phyloP scores from a whole-genome alignment of 1,140 invertebrate species.

The Drosophila orosa region DNA sequence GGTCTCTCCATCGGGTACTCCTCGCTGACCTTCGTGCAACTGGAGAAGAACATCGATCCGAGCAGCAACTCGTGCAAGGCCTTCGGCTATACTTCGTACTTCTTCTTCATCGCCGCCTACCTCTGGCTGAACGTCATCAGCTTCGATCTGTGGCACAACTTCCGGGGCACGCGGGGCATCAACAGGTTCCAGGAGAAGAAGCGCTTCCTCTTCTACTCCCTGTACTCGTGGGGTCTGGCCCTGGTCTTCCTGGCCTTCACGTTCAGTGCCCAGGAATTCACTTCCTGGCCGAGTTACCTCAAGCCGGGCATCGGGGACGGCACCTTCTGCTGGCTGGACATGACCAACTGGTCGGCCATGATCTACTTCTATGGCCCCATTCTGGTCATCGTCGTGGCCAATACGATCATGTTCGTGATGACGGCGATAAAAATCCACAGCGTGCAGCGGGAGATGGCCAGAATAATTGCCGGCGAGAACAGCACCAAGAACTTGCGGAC shows the following conservation, averaged over 20 bases:
- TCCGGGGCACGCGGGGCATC: conserved; percentile 86
- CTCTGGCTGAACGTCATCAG: conserved; percentile 92
- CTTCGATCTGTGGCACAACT: conserved; percentile 91
- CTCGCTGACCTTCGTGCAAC: conserved; percentile 85
- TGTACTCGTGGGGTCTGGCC: conserved; percentile 90
- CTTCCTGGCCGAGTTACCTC: conserved; percentile 80
- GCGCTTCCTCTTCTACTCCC: conserved; percentile 88
- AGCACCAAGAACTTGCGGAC: conserved; percentile 85
- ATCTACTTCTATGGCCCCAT: conserved; percentile 92
- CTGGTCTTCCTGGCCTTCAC: conserved; percentile 84
- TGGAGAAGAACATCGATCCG: conserved; percentile 67
- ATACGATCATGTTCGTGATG: conserved; percentile 89
- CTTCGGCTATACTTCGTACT: conserved; percentile 88
- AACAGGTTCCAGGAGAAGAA: conserved; percentile 84
- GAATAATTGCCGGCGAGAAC: conserved; percentile 86
- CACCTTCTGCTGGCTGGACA: conserved; percentile 86
- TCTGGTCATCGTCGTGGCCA: conserved; percentile 88
- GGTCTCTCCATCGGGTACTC: conserved; percentile 87
- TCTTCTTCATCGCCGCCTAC: conserved; percentile 90
- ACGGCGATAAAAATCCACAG: conserved; percentile 89
- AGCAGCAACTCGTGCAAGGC: conserved; percentile 45
- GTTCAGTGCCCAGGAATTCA: conserved; percentile 85
- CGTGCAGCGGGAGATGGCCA: conserved; percentile 86
- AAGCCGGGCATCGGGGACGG: conserved; percentile 86
- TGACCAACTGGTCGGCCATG: conserved; percentile 84